Evolutionary conservation across 1,140 invertebrate species (phyloP), one percentile per base, ranked within the genome.

Genomic region (Chlorops oryzae): DNA sequence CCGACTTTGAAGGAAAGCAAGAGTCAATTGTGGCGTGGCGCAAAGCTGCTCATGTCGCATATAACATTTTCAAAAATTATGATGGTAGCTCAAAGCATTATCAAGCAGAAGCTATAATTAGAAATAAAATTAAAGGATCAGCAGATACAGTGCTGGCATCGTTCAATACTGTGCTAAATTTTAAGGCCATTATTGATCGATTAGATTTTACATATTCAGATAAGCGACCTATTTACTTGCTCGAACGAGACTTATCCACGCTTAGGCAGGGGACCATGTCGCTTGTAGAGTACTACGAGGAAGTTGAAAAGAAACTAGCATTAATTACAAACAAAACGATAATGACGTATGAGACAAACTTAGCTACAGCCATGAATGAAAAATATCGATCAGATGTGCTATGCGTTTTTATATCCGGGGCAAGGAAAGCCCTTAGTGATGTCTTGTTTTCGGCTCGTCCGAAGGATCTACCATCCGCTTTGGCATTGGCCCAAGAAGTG

Each of bases 91-190:
- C 49, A 21, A 55, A 38, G 32, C 41, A 55, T 15, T 59, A 52
- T 15, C 56, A 62, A 28, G 51, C 55, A 7, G n/a, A 54, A 18
- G 53, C 20, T 0, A 58, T 58, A 18, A 44, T 59, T 4, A 38
- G 54, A 42, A 65, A 58, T 45, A 61, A 61, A 56, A 47, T 59
- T 17, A 58, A 38, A 37, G 52, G 46, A 5, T 12, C 51, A 7
- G 58, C 52, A 5, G 39, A 61, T 17, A 48, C 24, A 9, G 47
- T 53, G 12, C 38, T 62, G n/a, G 18, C 58, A 6, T 58, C 54
- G 3, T 55, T 37, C 21, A 34, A 58, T 24, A 59, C 57, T 20
- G 20, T 35, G 2, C 13, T 57, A 2, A 61, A 61, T 48, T 59
- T 59, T 25, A 47, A 57, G 4, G 54, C 55, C 2, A 61, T 56